Evolutionary conservation across 2,797 vertebrate genomes (phyloP).

Genomic region (Lagodon rhomboides): DNA sequence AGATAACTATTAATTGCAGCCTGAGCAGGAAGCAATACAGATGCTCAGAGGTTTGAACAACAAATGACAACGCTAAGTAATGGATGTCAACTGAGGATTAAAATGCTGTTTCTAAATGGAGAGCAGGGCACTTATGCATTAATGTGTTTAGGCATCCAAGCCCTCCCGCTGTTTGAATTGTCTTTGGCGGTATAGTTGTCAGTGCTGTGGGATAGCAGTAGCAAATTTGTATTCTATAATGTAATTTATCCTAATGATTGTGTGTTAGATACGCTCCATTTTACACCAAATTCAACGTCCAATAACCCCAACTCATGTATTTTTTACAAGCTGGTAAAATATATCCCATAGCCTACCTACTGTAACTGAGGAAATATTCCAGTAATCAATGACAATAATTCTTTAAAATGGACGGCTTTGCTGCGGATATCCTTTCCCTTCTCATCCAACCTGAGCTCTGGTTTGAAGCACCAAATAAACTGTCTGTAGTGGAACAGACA

Average conservation of each 20-base stretch:
- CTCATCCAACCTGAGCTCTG: neutral
- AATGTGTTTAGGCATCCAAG: slow-evolving; percentile 41
- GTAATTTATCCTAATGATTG: neutral
- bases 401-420: neutral
- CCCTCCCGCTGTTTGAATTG: neutral
- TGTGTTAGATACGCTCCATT: neutral
- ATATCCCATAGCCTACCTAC: neutral
- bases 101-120: slow-evolving; percentile 45
- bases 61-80: slow-evolving; percentile 25
- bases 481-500: neutral
- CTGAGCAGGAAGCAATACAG: neutral
- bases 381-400: neutral
- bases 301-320: neutral
- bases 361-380: neutral
- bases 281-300: neutral
- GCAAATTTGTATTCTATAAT: no score
- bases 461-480: neutral
- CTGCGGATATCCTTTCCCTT: neutral
- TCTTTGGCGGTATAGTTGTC: slow-evolving; percentile 7
- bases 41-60: neutral
- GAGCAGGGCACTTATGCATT: slow-evolving; percentile 38
- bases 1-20: neutral
- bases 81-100: slow-evolving; percentile 58
- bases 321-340: neutral
- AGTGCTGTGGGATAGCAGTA: neutral